These are phyloP conservation scores for Atractosteus spatula DNA, from an alignment of 2,113 vertebrate species.

Conservation along the genomic window DNA sequence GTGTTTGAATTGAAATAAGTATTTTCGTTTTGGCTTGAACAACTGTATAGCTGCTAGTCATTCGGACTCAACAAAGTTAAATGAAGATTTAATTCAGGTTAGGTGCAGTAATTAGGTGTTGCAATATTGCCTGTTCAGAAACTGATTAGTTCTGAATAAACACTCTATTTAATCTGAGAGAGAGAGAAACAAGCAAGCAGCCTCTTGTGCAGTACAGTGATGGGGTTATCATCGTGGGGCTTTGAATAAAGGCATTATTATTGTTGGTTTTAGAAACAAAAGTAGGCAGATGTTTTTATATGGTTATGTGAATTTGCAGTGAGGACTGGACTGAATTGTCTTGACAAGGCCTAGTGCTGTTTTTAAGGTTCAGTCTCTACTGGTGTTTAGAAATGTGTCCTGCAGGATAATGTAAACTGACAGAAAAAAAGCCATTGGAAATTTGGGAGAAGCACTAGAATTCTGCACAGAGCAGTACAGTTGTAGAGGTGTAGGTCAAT, in stretches of 20 bases:
- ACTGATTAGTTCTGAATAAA: no score
- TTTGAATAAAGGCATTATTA: background rate
- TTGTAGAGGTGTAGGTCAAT: no score
- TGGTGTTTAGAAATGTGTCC: slow-evolving; percentile 17
- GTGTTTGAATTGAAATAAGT: no score
- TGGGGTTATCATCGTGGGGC: background rate
- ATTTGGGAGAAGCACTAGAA: background rate
- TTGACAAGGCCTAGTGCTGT: background rate
- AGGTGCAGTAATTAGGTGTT: no score
- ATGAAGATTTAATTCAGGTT: background rate
- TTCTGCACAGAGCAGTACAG: no score
- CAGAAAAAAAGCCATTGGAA: background rate
- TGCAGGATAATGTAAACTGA: slow-evolving; percentile 18
- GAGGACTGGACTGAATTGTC: background rate
- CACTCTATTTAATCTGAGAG: no score
- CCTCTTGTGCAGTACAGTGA: background rate
- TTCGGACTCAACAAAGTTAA: background rate
- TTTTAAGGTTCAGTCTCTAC: background rate
- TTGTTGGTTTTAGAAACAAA: background rate
- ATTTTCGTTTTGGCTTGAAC: no score
- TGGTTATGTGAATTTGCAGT: no score
- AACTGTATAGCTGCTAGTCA: no score
- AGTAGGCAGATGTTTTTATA: background rate
- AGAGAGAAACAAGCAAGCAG: background rate
- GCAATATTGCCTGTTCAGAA: no score